Conservation (phyloP, 35 echinoderm and acorn worm species). For the Lytechinus variegatus region DNA sequence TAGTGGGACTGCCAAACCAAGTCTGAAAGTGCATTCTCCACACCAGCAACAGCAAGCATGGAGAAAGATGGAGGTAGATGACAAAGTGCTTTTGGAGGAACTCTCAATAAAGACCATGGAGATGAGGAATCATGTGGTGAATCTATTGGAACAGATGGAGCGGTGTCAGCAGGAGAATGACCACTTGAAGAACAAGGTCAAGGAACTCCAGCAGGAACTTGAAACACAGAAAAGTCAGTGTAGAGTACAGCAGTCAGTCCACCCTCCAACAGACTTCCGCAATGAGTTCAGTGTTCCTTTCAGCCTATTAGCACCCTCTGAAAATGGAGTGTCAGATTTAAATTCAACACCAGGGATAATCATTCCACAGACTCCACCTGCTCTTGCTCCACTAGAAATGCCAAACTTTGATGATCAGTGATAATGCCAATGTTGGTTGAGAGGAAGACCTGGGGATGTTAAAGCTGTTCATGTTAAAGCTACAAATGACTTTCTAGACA, state of each 20-base stretch:
- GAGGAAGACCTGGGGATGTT: too few relatives aligned
- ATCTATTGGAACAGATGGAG: constrained; percentile 53
- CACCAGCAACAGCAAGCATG: neutral
- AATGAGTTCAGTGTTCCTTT: constrained; percentile 30
- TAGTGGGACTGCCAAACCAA: neutral
- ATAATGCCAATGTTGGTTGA: neutral
- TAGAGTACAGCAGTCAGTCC: neutral
- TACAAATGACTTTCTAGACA: too few relatives aligned
- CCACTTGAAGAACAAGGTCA: constrained; percentile 18
- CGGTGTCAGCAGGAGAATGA: constrained; percentile 51
- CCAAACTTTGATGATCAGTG: constrained; percentile 58
- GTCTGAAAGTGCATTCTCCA: neutral
- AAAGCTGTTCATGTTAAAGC: too few relatives aligned
- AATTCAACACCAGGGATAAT: neutral
- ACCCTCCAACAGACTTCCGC: constrained; percentile 8
- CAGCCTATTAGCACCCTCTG: constrained; percentile 10
- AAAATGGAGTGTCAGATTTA: neutral
- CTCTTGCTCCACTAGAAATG: constrained; percentile 52
- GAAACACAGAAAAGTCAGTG: constrained; percentile 27
- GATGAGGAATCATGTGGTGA: constrained; percentile 47
- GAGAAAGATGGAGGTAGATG: constrained; percentile 22
- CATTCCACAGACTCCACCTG: constrained; percentile 37
- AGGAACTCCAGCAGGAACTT: constrained; percentile 41
- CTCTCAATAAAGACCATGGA: constrained; percentile 31
- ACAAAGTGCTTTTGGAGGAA: constrained; percentile 25